Percentiles rank a stretch among this genome's conserved stretches.
Conservation (phyloP, 2,888 invertebrate species). For the Aradus depressus region DNA sequence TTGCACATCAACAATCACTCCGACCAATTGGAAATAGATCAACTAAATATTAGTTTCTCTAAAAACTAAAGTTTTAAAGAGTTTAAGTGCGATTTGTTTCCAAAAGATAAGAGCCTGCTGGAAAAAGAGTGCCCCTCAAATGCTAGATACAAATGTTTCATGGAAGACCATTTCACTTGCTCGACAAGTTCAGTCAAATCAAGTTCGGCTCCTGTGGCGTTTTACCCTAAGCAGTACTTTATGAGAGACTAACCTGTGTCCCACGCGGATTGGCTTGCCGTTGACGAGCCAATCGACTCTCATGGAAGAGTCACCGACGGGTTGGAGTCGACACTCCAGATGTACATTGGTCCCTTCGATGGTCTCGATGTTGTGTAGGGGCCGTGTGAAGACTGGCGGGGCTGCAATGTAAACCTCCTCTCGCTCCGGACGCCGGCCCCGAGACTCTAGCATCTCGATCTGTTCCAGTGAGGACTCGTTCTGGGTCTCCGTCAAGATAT, state of each 20-base stretch:
- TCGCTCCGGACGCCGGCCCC: slow-evolving; percentile 55
- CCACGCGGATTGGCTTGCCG: slow-evolving; percentile 81
- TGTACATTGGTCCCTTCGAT: slow-evolving; percentile 86
- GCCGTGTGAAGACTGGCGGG: slow-evolving; percentile 76
- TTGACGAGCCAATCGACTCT: slow-evolving; percentile 94
- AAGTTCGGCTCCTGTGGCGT: too few species aligned
- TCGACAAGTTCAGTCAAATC: too few species aligned
- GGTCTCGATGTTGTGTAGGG: slow-evolving; percentile 80
- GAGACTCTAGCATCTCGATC: slow-evolving; percentile 77
- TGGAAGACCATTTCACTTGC: too few species aligned
- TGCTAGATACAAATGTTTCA: too few species aligned
- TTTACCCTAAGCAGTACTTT: too few species aligned
- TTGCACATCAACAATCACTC: too few species aligned
- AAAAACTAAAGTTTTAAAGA: too few species aligned
- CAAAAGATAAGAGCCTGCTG: too few species aligned
- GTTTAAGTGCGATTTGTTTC: too few species aligned
- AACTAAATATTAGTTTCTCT: too few species aligned
- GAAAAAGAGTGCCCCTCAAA: too few species aligned
- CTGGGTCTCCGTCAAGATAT: slow-evolving; percentile 77
- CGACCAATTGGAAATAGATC: too few species aligned
- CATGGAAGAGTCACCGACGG: slow-evolving; percentile 85
- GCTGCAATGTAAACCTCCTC: slow-evolving; percentile 76
- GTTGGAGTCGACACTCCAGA: slow-evolving; percentile 80
- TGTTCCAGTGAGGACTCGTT: slow-evolving; percentile 86
- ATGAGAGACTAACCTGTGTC: slow-evolving; percentile 38